Conservation (phyloP, 2,888 invertebrate genomes). For the Acanthosepion esculentum region DNA sequence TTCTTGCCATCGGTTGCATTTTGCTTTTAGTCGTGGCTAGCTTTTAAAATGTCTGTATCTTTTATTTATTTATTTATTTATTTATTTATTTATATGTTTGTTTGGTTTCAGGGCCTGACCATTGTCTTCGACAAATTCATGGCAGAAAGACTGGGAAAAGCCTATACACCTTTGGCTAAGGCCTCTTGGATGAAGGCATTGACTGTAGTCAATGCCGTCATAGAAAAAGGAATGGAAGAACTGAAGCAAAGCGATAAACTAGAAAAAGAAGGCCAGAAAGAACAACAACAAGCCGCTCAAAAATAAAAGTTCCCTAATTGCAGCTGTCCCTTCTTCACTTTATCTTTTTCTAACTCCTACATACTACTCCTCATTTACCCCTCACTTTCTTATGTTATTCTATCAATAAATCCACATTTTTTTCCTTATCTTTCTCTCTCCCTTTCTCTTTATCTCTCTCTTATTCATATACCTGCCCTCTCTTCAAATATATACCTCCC, state of each 20-base stretch:
- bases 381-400: not conserved
- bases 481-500: not conserved
- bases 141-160: not conserved
- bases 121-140: not conserved
- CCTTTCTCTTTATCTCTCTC: not conserved
- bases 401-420: not conserved
- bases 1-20: no score
- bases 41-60: not conserved
- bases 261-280: not conserved
- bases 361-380: not conserved
- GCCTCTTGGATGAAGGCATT: not conserved
- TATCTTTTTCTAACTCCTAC: not conserved
- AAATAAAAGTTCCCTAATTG: not conserved
- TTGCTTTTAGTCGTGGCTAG: not conserved
- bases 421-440: not conserved
- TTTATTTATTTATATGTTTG: not conserved
- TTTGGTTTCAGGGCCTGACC: not conserved
- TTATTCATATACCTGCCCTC: not conserved
- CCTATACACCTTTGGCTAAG: not conserved
- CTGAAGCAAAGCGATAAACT: not conserved
- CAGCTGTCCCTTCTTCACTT: not conserved
- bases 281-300: not conserved
- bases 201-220: not conserved
- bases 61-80: not conserved
- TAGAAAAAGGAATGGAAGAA: conserved; percentile 8